Evolutionary conservation across 2,888 invertebrate genomes (phyloP).

Genomic region (Oasisia sp.): DNA sequence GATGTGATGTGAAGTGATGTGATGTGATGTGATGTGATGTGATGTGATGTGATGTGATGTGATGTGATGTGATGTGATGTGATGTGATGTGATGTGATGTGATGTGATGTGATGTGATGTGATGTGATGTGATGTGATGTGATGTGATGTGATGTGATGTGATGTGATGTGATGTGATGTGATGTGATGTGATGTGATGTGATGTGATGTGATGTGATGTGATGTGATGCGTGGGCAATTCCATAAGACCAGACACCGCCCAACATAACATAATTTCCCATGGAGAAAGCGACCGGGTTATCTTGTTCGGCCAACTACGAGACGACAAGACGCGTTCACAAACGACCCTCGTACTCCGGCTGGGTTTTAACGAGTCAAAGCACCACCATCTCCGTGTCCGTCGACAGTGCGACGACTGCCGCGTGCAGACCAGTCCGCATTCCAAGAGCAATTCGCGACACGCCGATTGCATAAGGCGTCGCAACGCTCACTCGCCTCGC

Average conservation of each 20-base stretch:
- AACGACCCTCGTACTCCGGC: neutral
- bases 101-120: no score
- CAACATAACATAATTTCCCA: neutral
- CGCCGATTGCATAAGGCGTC: neutral
- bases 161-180: no score
- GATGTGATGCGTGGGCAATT: neutral
- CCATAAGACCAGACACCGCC: neutral
- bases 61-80: no score
- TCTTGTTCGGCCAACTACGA: neutral
- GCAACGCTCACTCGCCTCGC: neutral
- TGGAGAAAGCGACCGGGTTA: conserved; percentile 12
- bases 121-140: no score
- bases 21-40: no score
- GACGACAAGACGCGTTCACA: neutral
- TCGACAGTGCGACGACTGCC: neutral
- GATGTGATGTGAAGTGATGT: no score
- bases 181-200: no score
- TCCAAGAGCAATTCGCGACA: conserved; percentile 4
- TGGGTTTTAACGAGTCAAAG: neutral
- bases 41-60: no score
- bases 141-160: no score
- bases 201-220: no score
- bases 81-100: no score
- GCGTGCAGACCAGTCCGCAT: neutral
- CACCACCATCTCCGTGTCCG: neutral